Evolutionary conservation across 2,888 invertebrate genomes (phyloP).

Genomic region (Bugulina stolonifera): DNA sequence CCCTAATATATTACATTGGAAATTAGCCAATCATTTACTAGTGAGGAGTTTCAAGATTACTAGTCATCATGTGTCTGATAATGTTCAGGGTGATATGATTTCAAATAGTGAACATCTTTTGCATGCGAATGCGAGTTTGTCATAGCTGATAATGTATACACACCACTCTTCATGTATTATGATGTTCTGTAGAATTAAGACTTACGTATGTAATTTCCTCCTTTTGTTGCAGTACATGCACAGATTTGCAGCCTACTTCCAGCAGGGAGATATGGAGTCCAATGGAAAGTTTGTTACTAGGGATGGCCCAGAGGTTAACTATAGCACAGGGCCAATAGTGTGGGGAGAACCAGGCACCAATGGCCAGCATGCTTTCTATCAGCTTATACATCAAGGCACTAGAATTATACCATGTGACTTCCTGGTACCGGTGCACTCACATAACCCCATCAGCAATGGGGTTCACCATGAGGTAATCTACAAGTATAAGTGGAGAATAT

Average conservation of each 20-base stretch:
- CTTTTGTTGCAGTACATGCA: conserved; percentile 69
- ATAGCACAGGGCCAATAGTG: conserved; percentile 70
- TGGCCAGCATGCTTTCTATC: conserved; percentile 99
- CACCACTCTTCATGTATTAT: too few relatives aligned
- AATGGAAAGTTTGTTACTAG: conserved; percentile 77
- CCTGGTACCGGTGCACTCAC: conserved; percentile 83
- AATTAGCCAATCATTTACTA: too few relatives aligned
- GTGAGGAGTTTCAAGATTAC: too few relatives aligned
- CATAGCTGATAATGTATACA: too few relatives aligned
- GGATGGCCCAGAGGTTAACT: conserved; percentile 54
- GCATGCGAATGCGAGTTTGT: too few relatives aligned
- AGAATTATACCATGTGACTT: conserved; percentile 93
- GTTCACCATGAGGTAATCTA: conserved; percentile 71
- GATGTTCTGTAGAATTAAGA: too few relatives aligned
- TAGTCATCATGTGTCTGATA: too few relatives aligned
- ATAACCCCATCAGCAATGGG: conserved; percentile 75
- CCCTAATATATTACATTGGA: too few relatives aligned
- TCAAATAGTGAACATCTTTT: too few relatives aligned
- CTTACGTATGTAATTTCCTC: too few relatives aligned
- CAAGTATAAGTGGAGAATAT: too few relatives aligned
- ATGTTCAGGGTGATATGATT: too few relatives aligned
- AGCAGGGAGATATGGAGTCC: conserved; percentile 99
- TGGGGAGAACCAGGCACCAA: conserved; percentile 99
- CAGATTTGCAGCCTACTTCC: conserved; percentile 97
- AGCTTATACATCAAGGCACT: conserved; percentile 90